Evolutionary conservation across 2,888 invertebrate genomes (phyloP), one percentile per base, ranked within the genome.

Genomic region (Dugesia japonica): DNA sequence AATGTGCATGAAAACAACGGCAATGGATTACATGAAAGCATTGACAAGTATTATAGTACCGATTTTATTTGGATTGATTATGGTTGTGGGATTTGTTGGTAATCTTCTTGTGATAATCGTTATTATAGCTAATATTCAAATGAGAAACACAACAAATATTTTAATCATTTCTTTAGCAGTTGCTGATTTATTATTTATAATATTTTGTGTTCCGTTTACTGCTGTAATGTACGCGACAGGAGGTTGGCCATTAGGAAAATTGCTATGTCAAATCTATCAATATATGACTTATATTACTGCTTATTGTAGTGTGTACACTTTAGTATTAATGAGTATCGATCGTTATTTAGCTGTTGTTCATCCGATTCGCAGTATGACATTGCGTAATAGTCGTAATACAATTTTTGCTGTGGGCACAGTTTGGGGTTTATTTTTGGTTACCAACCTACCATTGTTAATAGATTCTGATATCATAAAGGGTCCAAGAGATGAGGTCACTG

Each of bases 201-300:
- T 92, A 75, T 91, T 93, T 85, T 94, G 94, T 85, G 92, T 94
- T 23, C 94, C 94, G 0, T 92, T 92, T 85, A 94, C 94, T 0
- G 93, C 92, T 0, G 89, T 91, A 20, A 91, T 91, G 82, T 94
- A 92, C 83, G 90, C 91, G 15, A 76, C 92, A 82, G 89, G 90
- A 4, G 88, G 89, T 82, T 94, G 93, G 93, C 91, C 92, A 0
- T 92, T 94, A 82, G 93, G 94, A 13, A 89, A 89, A 82, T 86
- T 89, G 83, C 92, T 91, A 90, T 94, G 93, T 86, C 91, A 91
- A 86, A 89, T 90, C 26, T 91, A 92, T 15, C 92, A 93, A 84
- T 94, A 93, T 83, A 88, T 92, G 83, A 91, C 92, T 80, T 91
- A 92, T 78, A 92, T 92, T 42, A 92, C 92, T 27, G 93, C 92